Conservation (phyloP, 1,140 invertebrate genomes). For the Caenorhabditis remanei region DNA sequence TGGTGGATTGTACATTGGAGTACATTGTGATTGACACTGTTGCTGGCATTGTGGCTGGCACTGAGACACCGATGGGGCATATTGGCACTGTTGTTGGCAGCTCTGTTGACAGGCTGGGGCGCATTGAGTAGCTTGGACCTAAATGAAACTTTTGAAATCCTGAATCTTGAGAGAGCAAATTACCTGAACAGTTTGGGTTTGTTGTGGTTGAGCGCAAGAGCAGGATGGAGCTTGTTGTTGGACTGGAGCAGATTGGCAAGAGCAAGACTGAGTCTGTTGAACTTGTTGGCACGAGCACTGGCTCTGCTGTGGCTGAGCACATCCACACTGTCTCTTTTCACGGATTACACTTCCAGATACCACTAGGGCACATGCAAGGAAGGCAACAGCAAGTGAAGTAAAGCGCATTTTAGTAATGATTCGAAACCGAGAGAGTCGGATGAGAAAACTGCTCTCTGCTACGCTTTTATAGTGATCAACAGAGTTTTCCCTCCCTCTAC, state of each 20-base stretch:
- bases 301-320: constrained; percentile 58
- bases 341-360: constrained; percentile 61
- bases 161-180: background rate
- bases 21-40: constrained; percentile 54
- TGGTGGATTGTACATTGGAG: constrained; percentile 43
- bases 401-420: constrained; percentile 18
- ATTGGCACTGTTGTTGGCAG: constrained; percentile 54
- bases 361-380: constrained; percentile 37
- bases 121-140: constrained; percentile 61
- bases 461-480: background rate
- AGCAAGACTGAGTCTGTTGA: constrained; percentile 50
- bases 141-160: background rate
- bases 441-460: background rate
- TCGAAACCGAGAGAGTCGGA: constrained; percentile 14
- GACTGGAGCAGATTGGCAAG: constrained; percentile 56
- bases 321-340: constrained; percentile 67
- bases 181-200: constrained; percentile 28
- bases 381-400: constrained; percentile 37
- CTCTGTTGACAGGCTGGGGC: constrained; percentile 58
- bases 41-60: constrained; percentile 63
- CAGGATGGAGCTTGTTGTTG: constrained; percentile 53
- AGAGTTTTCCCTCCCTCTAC: background rate
- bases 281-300: constrained; percentile 58
- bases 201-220: constrained; percentile 61
- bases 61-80: background rate